phyloP scores from a whole-genome alignment of 2,797 vertebrate genomes.

The Harpagifer antarcticus region DNA sequence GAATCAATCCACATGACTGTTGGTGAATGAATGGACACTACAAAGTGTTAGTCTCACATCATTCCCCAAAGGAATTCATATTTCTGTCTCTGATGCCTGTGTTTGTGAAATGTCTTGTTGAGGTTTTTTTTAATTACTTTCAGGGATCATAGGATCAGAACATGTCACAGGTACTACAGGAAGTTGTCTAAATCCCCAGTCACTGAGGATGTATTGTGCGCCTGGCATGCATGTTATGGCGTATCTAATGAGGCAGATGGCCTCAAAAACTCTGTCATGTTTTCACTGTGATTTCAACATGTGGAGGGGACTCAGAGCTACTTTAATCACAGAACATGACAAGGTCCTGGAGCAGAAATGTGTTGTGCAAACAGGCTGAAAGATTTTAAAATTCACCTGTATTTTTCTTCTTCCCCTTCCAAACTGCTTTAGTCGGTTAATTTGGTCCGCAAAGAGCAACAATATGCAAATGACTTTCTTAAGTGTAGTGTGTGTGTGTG shows the following conservation, averaged over 20 bases:
- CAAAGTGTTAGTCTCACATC: neutral
- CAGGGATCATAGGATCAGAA: neutral
- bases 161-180: conserved; percentile 44
- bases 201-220: conserved; percentile 15
- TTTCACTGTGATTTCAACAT: conserved; percentile 47
- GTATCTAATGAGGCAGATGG: conserved; percentile 67
- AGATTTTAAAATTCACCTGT: conserved; percentile 28
- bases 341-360: conserved; percentile 30
- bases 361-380: conserved; percentile 9
- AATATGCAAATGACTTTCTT: no score
- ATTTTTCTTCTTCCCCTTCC: neutral
- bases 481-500: no score
- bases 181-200: conserved; percentile 33
- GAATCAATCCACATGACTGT: conserved; percentile 26
- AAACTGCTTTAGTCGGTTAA: neutral
- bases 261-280: conserved; percentile 43
- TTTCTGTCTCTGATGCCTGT: neutral
- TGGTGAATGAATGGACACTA: neutral
- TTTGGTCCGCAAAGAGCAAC: neutral
- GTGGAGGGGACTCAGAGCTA: conserved; percentile 33
- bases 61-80: neutral
- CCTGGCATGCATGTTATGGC: conserved; percentile 18
- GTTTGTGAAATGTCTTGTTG: neutral
- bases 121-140: conserved; percentile 15
- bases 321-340: conserved; percentile 55